Base-by-base conservation (phyloP, 2,888 invertebrate species). In the Ethmia dodecea region DNA sequence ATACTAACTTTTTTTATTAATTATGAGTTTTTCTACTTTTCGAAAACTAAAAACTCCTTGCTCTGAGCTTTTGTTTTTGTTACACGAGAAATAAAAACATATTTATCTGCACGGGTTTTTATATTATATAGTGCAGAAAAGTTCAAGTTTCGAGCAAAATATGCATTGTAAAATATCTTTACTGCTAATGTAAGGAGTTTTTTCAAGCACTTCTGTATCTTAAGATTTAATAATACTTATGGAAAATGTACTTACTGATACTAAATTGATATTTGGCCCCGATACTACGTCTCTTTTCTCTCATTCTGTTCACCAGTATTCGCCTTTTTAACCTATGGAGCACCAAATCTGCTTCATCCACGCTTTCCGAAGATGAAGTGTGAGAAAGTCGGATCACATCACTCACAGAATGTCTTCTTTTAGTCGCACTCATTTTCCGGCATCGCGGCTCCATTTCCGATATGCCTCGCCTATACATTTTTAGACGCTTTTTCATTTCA, bases 301-400 rank as follows among this genome's bases (percentile, higher is more conserved):
- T 70, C 31, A 75, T 67, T 65, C 79, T 86, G 62, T 86, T 87
- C 60, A 73, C 83, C 42, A 83, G 72, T 64, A 87, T 87, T 53
- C 87, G 75, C 56, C 87, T 75, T 65, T 80, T 79, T 48, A 87
- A 61, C 28, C 87, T 74, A 65, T 70, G 79, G 45, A 87, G 77
- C 55, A 87, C 76, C 39, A 80, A 60, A 63, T 87, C 87, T 35
- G 86, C 87, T 57, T 87, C 87, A 49, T 87, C 87, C 37, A 86
- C 70, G 61, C 87, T 87, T 57, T 87, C 87, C 15, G 87, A 87
- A 26, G 87, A 87, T 41, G 86, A 86, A 58, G 78, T 76, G 50
- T 66, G 65, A 47, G 49, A 56, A 40, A 67, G 51, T 43, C 56
- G 56, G 52, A 65, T 55, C 47, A 60, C 57, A 43, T 64, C 75